Evolutionary conservation across 2,113 vertebrate species (phyloP), one percentile per base, ranked within the genome.

Genomic region (Rhynchopsitta pachyrhyncha): DNA sequence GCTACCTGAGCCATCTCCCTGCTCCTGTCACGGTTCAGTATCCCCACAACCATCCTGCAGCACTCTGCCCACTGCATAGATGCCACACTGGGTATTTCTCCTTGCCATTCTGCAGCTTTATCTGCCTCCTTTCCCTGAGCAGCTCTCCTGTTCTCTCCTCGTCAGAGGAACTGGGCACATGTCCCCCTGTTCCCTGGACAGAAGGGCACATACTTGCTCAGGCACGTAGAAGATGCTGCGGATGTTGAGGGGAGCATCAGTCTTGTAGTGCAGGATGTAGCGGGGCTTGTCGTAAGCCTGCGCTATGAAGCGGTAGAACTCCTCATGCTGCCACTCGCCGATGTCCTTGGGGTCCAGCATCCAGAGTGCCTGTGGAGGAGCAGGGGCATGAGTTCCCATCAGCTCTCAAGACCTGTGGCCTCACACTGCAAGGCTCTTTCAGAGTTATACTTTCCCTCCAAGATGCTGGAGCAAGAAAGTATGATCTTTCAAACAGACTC

Each of bases 171-270:
- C 25, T 10, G 42, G 77, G 69, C n/a, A 79, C 46, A 29, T 14
- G 44, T 37, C 29, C 71, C 46, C 6, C 13, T 6, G 3, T 14
- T 44, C 46, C 62, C 60, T 15, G 46, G 11, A 6, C 67, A 84
- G 88, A 59, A 62, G 20, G 24, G 33, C 71, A 71, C 86, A 33
- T 95, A 99, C 99, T 81, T 94, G 86, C 5, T 99, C 99, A 0
- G 99, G 99, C 67, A 99, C 99, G 0, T 99, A 99, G 97, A 99
- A 99, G 97, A 99, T 98, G 96, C 99, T 99, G 52, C 99, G 98
- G 97, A 99, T 99, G 97, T 99, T 99, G 97, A 99, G 98, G 1
- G 99, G 99, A 5, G 99, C 99, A 0, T 99, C 99, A 0, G 99
- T 97, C 63, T 98, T 98, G 97, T 99, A 99, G 96, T 99, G 99